Conservation (phyloP, 2,888 invertebrate species). For the Coecobrya sp. region DNA sequence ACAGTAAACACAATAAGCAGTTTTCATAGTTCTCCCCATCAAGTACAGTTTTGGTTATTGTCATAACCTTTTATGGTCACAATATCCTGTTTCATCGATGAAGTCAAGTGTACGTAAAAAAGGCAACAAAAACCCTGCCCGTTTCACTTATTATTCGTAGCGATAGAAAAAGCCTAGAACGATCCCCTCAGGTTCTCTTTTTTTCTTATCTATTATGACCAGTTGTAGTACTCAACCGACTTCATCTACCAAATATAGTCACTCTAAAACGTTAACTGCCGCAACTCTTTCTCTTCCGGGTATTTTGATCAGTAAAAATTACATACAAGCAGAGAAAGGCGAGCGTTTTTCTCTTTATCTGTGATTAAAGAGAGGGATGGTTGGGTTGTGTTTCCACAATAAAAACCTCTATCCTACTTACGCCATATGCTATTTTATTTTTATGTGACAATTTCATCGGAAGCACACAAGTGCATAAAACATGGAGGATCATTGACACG, state of each 20-base stretch:
- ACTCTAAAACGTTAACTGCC: neutral
- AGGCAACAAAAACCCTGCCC: neutral
- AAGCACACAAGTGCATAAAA: neutral
- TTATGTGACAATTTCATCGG: neutral
- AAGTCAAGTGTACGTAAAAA: neutral
- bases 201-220: constrained; percentile 39
- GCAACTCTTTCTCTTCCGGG: neutral
- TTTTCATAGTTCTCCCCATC: constrained; percentile 20
- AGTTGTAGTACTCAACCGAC: neutral
- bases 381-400: neutral
- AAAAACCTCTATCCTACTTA: neutral
- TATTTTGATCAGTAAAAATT: constrained; percentile 12
- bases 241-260: neutral
- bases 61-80: constrained; percentile 50
- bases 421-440: neutral
- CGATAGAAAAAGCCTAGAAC: constrained; percentile 3
- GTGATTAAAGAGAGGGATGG: neutral
- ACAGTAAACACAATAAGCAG: neutral
- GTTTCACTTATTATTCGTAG: neutral
- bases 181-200: neutral
- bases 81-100: constrained; percentile 37
- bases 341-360: neutral
- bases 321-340: neutral
- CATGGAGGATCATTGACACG: neutral
- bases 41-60: constrained; percentile 52